Conservation (phyloP, 2,113 vertebrate genomes). For the Hipposideros armiger region DNA sequence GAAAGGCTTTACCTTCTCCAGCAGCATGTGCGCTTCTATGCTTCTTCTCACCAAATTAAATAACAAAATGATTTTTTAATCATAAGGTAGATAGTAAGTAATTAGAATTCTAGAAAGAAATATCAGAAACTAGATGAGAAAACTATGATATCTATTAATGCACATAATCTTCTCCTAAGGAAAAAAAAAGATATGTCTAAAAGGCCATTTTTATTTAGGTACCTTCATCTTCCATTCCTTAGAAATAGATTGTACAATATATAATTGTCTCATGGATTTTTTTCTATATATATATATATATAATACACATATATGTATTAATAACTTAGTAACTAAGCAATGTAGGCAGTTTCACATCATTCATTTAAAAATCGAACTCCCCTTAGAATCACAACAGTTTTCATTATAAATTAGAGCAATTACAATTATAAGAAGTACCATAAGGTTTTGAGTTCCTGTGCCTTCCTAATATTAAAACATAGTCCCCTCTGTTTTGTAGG, state of each 20-base stretch:
- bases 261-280: background rate
- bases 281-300: background rate
- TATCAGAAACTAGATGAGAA: background rate
- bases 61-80: background rate
- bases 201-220: background rate
- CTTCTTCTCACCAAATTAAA: background rate
- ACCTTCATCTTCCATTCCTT: background rate
- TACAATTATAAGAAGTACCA: background rate
- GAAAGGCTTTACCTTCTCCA: background rate
- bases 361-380: background rate
- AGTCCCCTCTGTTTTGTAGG: background rate
- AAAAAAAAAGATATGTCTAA: background rate
- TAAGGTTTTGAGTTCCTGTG: background rate
- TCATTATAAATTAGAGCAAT: background rate
- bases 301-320: too few species aligned
- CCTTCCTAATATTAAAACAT: background rate
- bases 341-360: background rate
- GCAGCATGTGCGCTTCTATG: background rate
- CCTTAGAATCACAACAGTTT: background rate
- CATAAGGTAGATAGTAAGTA: background rate
- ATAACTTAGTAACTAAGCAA: background rate
- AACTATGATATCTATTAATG: background rate
- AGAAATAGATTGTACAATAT: background rate
- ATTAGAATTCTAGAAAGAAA: constrained; percentile 8
- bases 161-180: background rate